Base-by-base conservation (phyloP, 2,888 invertebrate species). In the Chrysina gloriosa region DNA sequence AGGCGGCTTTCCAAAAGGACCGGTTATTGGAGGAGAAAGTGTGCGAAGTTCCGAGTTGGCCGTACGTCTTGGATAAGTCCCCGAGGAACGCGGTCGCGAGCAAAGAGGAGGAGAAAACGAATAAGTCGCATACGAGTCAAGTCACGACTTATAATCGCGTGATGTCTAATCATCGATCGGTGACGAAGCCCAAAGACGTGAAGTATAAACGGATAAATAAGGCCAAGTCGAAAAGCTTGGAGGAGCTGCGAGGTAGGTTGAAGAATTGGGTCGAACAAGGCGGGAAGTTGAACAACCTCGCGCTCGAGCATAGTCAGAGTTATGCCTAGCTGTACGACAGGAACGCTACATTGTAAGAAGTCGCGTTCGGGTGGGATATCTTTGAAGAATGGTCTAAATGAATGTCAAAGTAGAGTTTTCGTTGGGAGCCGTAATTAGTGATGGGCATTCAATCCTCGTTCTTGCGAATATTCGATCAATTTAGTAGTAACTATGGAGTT, bases 151-250 rank as follows among this genome's bases (percentile, higher is more conserved):
- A 92, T 83, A 77, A 77, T 45, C 71, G 95, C 73, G 94, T 95
- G 67, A 95, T 95, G 94, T 93, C 93, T 48, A 95, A 94, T 83
- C 95, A 95, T 82, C 87, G 94, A 71, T 94, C 93, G 61, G 95
- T 95, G 58, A 94, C 94, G 3, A 95, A 95, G 81, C 94, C 94
- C 72, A 94, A 94, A 84, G 95, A 95, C 80, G 94, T 95, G 29
- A 95, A 95, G 83, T 95, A 94, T 84, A 94, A 94, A 81, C 88
- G 94, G 78, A 95, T 94, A 81, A 95, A 94, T 81, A 94, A 95
- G 81, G 94, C 94, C 3, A 95, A 95, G 80, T 94, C 94, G 70
- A 94, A 94, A 84, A 94, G 94, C 77, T 84, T 95, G 72, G 95
- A 95, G 77, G 95, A 95, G 78, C 80, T 95, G 67, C 84, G 94